Evolutionary conservation across 2,797 vertebrate species (phyloP).

Genomic region (Hafferia zeledoni): DNA sequence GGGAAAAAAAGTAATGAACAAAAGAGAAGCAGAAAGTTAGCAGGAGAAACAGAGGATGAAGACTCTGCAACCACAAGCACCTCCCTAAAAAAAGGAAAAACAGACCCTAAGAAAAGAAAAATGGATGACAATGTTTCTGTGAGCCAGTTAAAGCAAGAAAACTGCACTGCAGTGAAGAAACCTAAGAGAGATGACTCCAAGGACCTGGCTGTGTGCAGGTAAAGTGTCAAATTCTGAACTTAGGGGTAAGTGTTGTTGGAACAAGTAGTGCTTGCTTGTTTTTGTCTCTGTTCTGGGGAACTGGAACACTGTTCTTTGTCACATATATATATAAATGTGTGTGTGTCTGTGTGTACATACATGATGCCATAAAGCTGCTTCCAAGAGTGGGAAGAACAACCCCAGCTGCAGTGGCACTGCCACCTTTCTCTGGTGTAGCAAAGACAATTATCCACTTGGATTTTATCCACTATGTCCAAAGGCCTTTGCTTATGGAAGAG

Average conservation of each 20-base stretch:
- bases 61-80: conserved; percentile 83
- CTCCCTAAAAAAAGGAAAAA: conserved; percentile 88
- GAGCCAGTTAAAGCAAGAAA: conserved; percentile 86
- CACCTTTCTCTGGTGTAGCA: not conserved
- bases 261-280: not conserved
- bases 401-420: not conserved
- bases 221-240: not conserved
- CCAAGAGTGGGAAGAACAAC: not conserved
- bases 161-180: conserved; percentile 86
- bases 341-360: no score
- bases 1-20: conserved; percentile 85
- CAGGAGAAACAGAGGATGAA: conserved; percentile 86
- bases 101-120: conserved; percentile 91
- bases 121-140: conserved; percentile 82
- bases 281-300: not conserved
- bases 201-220: conserved; percentile 96
- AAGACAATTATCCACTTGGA: rapidly evolving
- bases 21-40: conserved; percentile 84
- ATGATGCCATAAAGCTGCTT: not conserved
- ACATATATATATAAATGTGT: no score
- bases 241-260: not conserved
- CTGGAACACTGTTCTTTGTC: not conserved
- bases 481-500: rapidly evolving
- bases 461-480: rapidly evolving
- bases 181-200: conserved; percentile 93